Conservation (phyloP, 2,113 vertebrate genomes). For the Onychostruthus taczanowskii region DNA sequence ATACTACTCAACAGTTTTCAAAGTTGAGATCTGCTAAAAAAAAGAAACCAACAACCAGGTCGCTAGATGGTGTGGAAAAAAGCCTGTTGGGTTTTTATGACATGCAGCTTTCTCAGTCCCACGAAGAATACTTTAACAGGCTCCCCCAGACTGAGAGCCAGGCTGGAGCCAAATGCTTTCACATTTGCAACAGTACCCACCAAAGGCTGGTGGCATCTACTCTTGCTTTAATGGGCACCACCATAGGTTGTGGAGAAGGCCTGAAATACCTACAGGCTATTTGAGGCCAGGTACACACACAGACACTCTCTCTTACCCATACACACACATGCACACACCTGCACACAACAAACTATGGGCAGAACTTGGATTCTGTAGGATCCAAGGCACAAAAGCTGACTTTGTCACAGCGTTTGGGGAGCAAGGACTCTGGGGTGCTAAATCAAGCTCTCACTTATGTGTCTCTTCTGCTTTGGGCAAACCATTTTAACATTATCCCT, state of each 20-base stretch:
- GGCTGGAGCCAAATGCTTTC: slow-evolving; percentile 15
- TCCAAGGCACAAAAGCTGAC: slow-evolving; percentile 51
- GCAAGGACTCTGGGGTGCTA: neutral
- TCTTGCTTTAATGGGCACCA: neutral
- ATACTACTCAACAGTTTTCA: neutral
- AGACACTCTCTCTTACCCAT: neutral
- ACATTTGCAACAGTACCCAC: slow-evolving; percentile 12
- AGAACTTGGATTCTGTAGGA: slow-evolving; percentile 63
- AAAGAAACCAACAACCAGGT: neutral
- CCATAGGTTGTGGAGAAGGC: neutral
- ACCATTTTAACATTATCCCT: neutral
- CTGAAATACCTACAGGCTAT: neutral
- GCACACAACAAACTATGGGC: neutral
- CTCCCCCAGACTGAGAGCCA: neutral
- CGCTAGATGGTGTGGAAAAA: neutral
- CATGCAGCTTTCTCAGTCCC: neutral
- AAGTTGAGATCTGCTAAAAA: neutral
- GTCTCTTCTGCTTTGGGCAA: neutral
- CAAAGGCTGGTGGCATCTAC: neutral
- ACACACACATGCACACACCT: neutral
- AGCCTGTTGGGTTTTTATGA: neutral
- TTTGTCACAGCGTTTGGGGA: neutral
- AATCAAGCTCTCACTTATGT: neutral
- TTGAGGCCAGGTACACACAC: neutral
- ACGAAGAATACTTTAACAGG: neutral